A percentile compares a stretch with the other conserved stretches of the same genome.
These are phyloP conservation scores for Siderastrea siderea DNA, from an alignment of 92 coral and sea anemone species.

Conservation along the genomic window DNA sequence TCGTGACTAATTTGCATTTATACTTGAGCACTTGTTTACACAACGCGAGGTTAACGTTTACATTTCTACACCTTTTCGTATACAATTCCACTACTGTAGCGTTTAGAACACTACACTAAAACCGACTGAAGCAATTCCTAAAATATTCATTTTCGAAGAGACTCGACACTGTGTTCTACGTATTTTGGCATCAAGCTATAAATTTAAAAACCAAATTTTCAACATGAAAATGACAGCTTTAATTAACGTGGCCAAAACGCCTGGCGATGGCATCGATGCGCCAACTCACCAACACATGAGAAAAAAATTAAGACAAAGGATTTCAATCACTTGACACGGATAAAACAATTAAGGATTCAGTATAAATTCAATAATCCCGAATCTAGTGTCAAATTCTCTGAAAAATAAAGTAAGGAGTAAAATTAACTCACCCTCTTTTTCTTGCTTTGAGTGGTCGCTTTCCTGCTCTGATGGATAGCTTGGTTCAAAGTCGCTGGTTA, in stretches of 20 bases:
- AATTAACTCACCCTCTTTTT: constrained; percentile 35
- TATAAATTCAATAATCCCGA: constrained; percentile 9
- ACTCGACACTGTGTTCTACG: no score
- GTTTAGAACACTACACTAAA: background rate
- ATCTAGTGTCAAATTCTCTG: constrained; percentile 24
- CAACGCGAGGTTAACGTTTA: background rate
- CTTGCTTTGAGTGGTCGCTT: constrained; percentile 13
- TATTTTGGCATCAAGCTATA: no score
- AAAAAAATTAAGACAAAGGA: constrained; percentile 4
- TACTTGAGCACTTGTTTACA: constrained; percentile 1
- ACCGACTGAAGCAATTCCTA: constrained; percentile 5
- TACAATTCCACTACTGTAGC: constrained; percentile 4
- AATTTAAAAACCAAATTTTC: no score
- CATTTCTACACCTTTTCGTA: constrained; percentile 10
- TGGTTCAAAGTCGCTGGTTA: constrained; percentile 11
- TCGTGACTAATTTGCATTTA: background rate
- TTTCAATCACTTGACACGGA: background rate
- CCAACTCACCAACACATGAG: background rate
- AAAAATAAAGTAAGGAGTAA: constrained; percentile 14
- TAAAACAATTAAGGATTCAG: constrained; percentile 5
- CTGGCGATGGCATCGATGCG: background rate
- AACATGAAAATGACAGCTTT: no score
- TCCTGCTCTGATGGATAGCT: constrained; percentile 23
- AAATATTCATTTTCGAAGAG: background rate
- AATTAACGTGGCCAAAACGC: no score